Evolutionary conservation across 2,113 vertebrate species (phyloP), one percentile per base, ranked within the genome.

Genomic region (Microtus richardsoni): DNA sequence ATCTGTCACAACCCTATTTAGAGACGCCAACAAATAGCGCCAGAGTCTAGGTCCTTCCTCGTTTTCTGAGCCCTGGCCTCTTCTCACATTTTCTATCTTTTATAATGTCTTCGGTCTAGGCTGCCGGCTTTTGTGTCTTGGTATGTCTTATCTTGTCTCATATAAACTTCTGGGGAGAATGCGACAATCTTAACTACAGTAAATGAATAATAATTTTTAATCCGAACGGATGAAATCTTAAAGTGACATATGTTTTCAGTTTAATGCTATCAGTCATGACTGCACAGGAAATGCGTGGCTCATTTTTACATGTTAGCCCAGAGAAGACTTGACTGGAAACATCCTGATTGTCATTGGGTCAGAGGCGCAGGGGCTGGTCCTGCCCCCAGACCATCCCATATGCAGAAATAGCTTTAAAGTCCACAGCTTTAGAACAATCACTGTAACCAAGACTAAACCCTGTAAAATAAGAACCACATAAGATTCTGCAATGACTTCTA

Each of bases 171-270:
- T 95, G 62, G 21, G 74, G 93, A 82, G 71, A 88, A 74, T 17
- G 91, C 78, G 52, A 41, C 78, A 70, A 93, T 54, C 84, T 94
- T 94, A 95, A 91, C 74, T n/a, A 64, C 2, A 91, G 58, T 44
- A 75, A 96, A 88, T 54, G 58, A 95, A 70, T 39, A 96, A 93
- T 77, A 60, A 62, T 84, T 91, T 91, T 95, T 84, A 77, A 80
- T 70, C 5, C 41, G 28, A 91, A 88, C 90, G 49, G 91, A 90
- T 93, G 77, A 87, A 82, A 94, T 85, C 79, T 96, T 89, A 88
- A 73, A 96, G 70, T 36, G 84, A 62, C 60, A 17, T 78, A 11
- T 95, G 80, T 77, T 97, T 96, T 88, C 94, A 87, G 52, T 96
- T 84, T 95, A 75, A 94, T 47, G 75, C 39, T 71, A 49, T 77